Percentiles rank a stretch among this genome's conserved stretches.
phyloP scores from a whole-genome alignment of 1,140 invertebrate genomes.

The Orius insidiosus region DNA sequence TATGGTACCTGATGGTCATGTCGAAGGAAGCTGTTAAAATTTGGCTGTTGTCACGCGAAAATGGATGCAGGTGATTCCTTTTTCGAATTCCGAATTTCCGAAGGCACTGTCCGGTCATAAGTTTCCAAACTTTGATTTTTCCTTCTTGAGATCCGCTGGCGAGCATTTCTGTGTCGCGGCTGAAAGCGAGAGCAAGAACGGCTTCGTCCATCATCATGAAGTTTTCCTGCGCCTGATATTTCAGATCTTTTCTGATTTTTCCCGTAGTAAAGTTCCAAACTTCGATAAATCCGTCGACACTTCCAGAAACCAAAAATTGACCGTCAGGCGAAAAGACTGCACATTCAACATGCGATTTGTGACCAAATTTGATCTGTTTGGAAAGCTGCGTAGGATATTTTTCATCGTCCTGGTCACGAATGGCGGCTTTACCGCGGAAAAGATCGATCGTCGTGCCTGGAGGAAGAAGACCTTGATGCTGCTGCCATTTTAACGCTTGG shows the following conservation, averaged over 20 bases:
- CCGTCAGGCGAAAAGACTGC: conserved; percentile 93
- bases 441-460: conserved; percentile 96
- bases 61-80: conserved; percentile 94
- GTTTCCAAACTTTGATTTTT: conserved; percentile 93
- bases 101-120: conserved; percentile 87
- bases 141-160: conserved; percentile 87
- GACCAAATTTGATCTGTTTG: conserved; percentile 91
- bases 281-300: conserved; percentile 97
- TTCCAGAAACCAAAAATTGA: conserved; percentile 93
- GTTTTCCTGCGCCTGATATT: conserved; percentile 96
- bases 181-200: conserved; percentile 84
- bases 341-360: conserved; percentile 78
- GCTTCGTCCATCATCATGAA: conserved; percentile 99
- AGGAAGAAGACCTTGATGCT: conserved; percentile 93
- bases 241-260: conserved; percentile 98
- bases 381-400: conserved; percentile 90
- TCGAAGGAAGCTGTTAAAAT: conserved; percentile 94
- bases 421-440: conserved; percentile 96
- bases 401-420: conserved; percentile 96
- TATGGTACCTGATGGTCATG: conserved; percentile 73
- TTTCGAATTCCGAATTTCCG: conserved; percentile 87
- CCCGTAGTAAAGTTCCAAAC: conserved; percentile 99
- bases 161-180: conserved; percentile 94
- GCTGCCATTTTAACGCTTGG: conserved; percentile 98
- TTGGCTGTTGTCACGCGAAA: conserved; percentile 94